A percentile compares a stretch with the other conserved stretches of the same genome.
Conservation (phyloP, 2,888 invertebrate species). For the Eremobia ochroleuca region DNA sequence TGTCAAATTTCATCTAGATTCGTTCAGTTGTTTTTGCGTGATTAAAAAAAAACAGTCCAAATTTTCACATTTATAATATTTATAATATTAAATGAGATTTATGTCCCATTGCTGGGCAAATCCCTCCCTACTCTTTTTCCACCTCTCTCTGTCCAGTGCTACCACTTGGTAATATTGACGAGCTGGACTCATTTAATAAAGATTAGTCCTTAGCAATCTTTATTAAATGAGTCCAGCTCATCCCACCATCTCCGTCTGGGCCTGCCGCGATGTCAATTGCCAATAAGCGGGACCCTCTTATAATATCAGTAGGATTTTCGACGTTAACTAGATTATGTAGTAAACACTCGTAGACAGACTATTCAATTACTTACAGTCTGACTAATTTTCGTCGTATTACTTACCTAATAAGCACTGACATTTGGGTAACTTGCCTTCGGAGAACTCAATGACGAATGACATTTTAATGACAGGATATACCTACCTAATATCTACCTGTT, state of each 20-base stretch:
- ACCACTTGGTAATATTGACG: too few species aligned
- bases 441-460: slow-evolving; percentile 27
- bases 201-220: too few species aligned
- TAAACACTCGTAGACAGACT: background rate
- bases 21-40: background rate
- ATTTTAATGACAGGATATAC: background rate
- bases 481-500: background rate
- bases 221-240: too few species aligned
- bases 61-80: background rate
- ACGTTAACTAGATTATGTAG: slow-evolving; percentile 1
- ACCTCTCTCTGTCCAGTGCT: too few species aligned
- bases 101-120: too few species aligned
- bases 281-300: too few species aligned
- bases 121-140: too few species aligned
- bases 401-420: slow-evolving; percentile 23
- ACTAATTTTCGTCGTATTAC: slow-evolving; percentile 2
- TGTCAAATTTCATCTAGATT: background rate
- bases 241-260: too few species aligned
- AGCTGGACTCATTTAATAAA: too few species aligned
- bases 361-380: slow-evolving; percentile 21
- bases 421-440: slow-evolving; percentile 20
- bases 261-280: too few species aligned
- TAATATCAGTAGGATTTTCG: background rate
- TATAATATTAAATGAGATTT: too few species aligned
- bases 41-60: background rate